Evolutionary conservation across 2,797 vertebrate genomes (phyloP).

Genomic region (Forpus xanthops): DNA sequence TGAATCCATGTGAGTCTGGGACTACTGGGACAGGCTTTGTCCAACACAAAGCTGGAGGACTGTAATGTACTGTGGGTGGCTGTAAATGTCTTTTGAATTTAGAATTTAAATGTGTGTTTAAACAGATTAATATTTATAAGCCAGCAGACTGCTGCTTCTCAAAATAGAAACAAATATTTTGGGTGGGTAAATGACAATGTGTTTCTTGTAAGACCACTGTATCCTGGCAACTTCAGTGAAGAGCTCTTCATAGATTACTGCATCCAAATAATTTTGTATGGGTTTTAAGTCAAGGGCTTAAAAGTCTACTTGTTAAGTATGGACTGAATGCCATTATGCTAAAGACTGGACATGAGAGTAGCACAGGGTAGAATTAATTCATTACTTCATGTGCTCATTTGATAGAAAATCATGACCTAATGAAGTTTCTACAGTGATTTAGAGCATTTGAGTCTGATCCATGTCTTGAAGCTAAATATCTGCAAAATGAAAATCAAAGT

Average conservation of each 20-base stretch:
- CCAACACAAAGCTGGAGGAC: neutral
- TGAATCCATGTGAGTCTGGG: rapidly evolving
- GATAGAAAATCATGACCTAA: neutral
- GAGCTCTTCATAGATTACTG: neutral
- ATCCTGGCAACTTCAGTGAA: neutral
- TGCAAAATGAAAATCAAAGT: neutral
- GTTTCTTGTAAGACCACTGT: neutral
- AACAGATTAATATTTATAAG: neutral
- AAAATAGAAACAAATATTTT: neutral
- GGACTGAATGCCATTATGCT: no score
- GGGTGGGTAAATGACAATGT: no score
- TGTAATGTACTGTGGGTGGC: no score
- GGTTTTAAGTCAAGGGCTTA: neutral
- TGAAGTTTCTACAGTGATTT: neutral
- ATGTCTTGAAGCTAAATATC: neutral
- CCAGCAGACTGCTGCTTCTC: neutral
- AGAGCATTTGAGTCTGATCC: neutral
- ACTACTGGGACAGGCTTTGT: neutral
- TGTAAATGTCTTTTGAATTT: neutral
- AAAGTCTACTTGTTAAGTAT: neutral
- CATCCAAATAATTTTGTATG: neutral
- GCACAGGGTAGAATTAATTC: neutral
- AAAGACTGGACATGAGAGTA: no score
- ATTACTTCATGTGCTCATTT: neutral
- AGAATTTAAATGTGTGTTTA: rapidly evolving